Evolutionary conservation across 2,797 vertebrate genomes (phyloP).

Genomic region (Numenius phaeopus): DNA sequence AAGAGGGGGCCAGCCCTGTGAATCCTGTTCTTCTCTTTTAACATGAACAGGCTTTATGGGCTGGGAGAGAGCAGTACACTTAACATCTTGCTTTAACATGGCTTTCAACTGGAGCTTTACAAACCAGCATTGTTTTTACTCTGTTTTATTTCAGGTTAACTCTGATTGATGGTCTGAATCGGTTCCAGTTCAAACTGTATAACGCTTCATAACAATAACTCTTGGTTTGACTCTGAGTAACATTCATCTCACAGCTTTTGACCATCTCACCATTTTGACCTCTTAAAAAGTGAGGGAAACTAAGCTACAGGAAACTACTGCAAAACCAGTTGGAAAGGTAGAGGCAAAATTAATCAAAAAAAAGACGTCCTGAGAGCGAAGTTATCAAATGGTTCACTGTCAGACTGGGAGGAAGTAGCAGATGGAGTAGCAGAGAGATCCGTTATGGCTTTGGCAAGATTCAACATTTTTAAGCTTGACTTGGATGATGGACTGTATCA

Average conservation of each 20-base stretch:
- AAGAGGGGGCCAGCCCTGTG: not conserved
- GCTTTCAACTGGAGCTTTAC: conserved; percentile 1
- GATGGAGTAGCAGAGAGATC: conserved; percentile 43
- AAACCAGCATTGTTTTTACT: not conserved
- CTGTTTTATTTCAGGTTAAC: conserved; percentile 33
- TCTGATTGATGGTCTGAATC: not conserved
- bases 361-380: not conserved
- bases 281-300: not conserved
- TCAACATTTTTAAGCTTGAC: conserved; percentile 20
- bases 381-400: conserved; percentile 28
- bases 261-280: not conserved
- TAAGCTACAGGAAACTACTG: not conserved
- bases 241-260: not conserved
- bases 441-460: conserved; percentile 12
- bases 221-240: not conserved
- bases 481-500: conserved; percentile 8
- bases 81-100: conserved; percentile 30
- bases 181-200: not conserved
- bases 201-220: not conserved
- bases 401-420: conserved; percentile 28
- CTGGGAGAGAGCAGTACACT: conserved; percentile 33
- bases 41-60: not conserved
- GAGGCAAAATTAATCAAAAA: not conserved
- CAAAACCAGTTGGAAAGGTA: conserved; percentile 14
- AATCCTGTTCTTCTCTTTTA: not conserved